These are phyloP conservation scores for Bufotes viridis DNA, from an alignment of 2,797 vertebrate species.

Conservation along the genomic window DNA sequence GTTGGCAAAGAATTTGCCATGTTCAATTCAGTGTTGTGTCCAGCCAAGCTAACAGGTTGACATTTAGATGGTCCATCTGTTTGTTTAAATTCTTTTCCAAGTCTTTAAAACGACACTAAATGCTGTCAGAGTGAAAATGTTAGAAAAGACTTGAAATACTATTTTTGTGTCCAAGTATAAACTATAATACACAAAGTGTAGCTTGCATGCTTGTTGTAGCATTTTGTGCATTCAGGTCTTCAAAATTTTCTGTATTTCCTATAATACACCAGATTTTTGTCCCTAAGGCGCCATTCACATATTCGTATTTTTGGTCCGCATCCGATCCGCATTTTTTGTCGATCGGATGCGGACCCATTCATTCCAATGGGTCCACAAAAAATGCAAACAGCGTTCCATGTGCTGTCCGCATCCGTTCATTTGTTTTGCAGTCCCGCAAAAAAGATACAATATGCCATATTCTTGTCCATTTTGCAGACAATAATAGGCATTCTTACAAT, in stretches of 20 bases:
- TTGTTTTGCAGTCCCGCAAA: too few relatives aligned
- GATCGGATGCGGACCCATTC: too few relatives aligned
- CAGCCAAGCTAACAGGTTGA: slow-evolving; percentile 34
- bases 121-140: not conserved
- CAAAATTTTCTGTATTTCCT: not conserved
- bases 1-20: slow-evolving; percentile 11
- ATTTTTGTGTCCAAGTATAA: not conserved
- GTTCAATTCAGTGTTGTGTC: not conserved
- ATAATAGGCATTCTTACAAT: too few relatives aligned
- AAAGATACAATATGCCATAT: too few relatives aligned
- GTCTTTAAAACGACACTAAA: slow-evolving; percentile 1
- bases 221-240: not conserved
- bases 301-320: too few relatives aligned
- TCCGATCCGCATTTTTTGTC: too few relatives aligned
- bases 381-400: too few relatives aligned
- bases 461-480: too few relatives aligned
- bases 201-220: not conserved
- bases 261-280: not conserved
- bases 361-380: too few relatives aligned
- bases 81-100: slow-evolving; percentile 12
- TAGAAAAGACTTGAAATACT: not conserved
- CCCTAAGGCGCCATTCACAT: not conserved
- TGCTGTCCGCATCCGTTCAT: too few relatives aligned
- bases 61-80: slow-evolving; percentile 46
- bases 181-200: not conserved